Conservation (phyloP, 2,888 invertebrate species). For the Phasia obesa region DNA sequence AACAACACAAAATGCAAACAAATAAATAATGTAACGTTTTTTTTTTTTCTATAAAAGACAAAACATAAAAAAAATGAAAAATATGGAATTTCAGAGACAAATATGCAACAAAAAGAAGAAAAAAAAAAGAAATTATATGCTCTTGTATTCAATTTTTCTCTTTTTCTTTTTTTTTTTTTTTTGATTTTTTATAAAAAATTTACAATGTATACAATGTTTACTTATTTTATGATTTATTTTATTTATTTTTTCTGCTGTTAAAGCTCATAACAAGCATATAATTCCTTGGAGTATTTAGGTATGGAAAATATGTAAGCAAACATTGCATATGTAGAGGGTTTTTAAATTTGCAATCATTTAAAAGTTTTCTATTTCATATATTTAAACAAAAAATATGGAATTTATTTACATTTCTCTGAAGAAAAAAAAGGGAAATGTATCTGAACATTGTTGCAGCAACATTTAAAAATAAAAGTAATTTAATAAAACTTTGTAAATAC, state of each 20-base stretch:
- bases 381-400: background rate
- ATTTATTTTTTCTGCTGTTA: conserved; percentile 54
- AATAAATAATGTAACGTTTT: conserved; percentile 62
- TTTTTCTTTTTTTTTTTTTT: conserved; percentile 12
- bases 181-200: conserved; percentile 58
- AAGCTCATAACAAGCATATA: conserved; percentile 69
- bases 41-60: conserved; percentile 17
- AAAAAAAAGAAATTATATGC: conserved; percentile 52
- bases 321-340: conserved; percentile 28
- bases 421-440: background rate
- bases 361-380: background rate
- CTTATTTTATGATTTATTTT: conserved; percentile 64
- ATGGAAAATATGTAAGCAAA: conserved; percentile 61
- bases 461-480: conserved; percentile 39
- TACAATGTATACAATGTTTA: conserved; percentile 61
- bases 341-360: conserved; percentile 24
- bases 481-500: conserved; percentile 20
- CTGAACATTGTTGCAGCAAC: conserved; percentile 32
- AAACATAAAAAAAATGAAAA: background rate
- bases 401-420: background rate
- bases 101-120: conserved; percentile 42
- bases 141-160: conserved; percentile 37
- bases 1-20: conserved; percentile 56
- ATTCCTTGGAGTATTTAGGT: conserved; percentile 69
- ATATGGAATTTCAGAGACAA: conserved; percentile 61